phyloP scores from a whole-genome alignment of 1,140 invertebrate species.

The Oryctes rhinoceros region DNA sequence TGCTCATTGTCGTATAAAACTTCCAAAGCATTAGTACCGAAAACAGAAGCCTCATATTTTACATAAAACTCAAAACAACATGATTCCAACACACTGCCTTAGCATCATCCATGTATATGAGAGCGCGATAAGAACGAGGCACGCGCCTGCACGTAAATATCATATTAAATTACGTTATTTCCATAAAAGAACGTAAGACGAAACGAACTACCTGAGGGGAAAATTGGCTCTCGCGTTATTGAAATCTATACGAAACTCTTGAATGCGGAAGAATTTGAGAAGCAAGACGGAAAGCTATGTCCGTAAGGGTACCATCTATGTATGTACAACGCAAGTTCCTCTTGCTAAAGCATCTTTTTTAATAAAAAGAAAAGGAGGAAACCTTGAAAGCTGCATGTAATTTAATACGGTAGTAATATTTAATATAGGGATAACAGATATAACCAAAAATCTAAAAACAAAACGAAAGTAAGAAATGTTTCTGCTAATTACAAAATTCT shows the following conservation, averaged over 20 bases:
- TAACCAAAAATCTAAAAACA: no score
- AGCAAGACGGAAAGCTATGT: background rate
- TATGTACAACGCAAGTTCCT: no score
- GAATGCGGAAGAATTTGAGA: conserved; percentile 3
- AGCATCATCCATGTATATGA: background rate
- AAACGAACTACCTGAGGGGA: conserved; percentile 33
- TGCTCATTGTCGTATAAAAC: background rate
- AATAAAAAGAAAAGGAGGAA: no score
- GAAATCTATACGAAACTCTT: conserved; percentile 7
- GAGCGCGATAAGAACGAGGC: background rate
- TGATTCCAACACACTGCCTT: background rate
- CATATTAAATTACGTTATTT: conserved; percentile 36
- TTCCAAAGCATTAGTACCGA: background rate
- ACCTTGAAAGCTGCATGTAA: no score
- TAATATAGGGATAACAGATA: no score
- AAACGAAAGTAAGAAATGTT: no score
- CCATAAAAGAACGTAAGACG: conserved; percentile 31
- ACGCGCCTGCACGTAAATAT: conserved; percentile 18
- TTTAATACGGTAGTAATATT: no score
- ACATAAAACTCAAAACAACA: background rate
- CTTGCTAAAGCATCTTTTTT: no score
- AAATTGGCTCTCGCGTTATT: conserved; percentile 21
- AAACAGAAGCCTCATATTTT: background rate
- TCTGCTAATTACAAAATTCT: no score
- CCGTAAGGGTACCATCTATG: no score